Percentiles rank a stretch among this genome's conserved stretches.
These are phyloP conservation scores for Forbesichthys agassizii DNA, from an alignment of 2,113 vertebrate genomes.

Conservation along the genomic window DNA sequence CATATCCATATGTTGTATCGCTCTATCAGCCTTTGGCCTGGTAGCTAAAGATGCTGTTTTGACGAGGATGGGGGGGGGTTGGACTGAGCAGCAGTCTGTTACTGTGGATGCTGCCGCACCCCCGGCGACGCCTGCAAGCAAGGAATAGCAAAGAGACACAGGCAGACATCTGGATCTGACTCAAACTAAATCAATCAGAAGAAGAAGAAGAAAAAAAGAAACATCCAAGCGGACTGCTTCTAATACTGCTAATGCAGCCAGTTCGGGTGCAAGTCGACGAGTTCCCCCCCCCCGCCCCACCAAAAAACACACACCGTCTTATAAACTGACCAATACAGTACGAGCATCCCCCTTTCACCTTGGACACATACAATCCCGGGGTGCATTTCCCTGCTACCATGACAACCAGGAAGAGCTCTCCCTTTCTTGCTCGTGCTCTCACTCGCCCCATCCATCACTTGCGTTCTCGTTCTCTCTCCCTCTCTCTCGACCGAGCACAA, in stretches of 20 bases:
- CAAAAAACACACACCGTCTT: slow-evolving; percentile 32
- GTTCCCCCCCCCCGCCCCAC: neutral
- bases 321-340: slow-evolving; percentile 63
- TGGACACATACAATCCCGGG: slow-evolving; percentile 72
- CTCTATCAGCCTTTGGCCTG: slow-evolving; percentile 4
- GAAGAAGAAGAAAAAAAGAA: neutral
- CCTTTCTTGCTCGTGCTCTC: slow-evolving; percentile 22
- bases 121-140: neutral
- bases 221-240: slow-evolving; percentile 47
- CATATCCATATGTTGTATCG: slow-evolving; percentile 5
- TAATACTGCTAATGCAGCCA: slow-evolving; percentile 46
- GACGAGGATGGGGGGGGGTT: slow-evolving; percentile 25
- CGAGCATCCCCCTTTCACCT: slow-evolving; percentile 68
- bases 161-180: slow-evolving; percentile 35
- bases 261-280: slow-evolving; percentile 52
- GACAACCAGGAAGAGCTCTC: slow-evolving; percentile 51
- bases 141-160: neutral
- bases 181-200: slow-evolving; percentile 31
- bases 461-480: slow-evolving; percentile 29
- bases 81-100: slow-evolving; percentile 24
- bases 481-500: slow-evolving; percentile 15
- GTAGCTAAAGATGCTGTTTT: slow-evolving; percentile 32
- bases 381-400: slow-evolving; percentile 76
- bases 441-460: slow-evolving; percentile 26
- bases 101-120: slow-evolving; percentile 36